Conservation (phyloP, 2,113 vertebrate genomes). For the Cololabis saira region DNA sequence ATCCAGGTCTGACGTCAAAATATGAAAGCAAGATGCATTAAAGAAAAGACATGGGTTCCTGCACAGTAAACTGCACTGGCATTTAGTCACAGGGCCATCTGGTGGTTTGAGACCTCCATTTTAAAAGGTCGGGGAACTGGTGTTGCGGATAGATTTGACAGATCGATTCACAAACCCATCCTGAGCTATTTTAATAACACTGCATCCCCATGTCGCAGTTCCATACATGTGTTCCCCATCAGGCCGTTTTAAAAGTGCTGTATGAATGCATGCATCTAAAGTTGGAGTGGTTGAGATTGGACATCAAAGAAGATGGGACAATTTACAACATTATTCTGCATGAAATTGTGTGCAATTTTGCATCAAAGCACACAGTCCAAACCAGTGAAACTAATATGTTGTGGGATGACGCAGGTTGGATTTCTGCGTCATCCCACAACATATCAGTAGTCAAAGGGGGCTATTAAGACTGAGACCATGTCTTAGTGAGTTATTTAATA, state of each 20-base stretch:
- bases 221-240: not conserved
- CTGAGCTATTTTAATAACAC: constrained; percentile 8
- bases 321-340: not conserved
- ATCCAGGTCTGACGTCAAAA: constrained; percentile 16
- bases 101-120: constrained; percentile 24
- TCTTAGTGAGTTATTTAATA: not conserved
- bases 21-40: constrained; percentile 10
- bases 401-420: not conserved
- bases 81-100: constrained; percentile 1
- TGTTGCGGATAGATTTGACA: constrained; percentile 2
- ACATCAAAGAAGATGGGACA: not conserved
- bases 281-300: not conserved
- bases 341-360: too few relatives aligned
- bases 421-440: too few relatives aligned
- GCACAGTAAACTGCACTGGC: constrained; percentile 7
- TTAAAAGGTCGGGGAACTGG: constrained; percentile 29
- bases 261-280: not conserved
- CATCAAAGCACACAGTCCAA: not conserved
- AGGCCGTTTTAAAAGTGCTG: not conserved
- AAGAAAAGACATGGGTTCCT: not conserved
- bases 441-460: not conserved
- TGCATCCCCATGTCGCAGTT: not conserved
- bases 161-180: constrained; percentile 9
- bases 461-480: not conserved
- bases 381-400: not conserved